Conservation (phyloP, 2,888 invertebrate genomes). For the Dermolepida albohirtum region DNA sequence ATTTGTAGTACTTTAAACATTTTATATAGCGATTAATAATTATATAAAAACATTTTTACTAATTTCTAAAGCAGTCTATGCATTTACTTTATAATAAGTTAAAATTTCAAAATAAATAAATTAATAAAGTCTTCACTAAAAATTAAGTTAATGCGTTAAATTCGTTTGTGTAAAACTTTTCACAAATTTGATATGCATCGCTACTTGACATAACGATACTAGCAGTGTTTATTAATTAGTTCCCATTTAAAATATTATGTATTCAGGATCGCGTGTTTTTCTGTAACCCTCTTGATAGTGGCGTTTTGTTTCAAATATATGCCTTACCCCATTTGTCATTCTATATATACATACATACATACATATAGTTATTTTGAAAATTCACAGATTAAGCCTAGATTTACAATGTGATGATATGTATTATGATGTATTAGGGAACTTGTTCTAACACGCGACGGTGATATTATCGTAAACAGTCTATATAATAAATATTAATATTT, state of each 20-base stretch:
- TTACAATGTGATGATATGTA: conserved; percentile 26
- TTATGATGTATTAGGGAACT: conserved; percentile 15
- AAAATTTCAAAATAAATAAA: no score
- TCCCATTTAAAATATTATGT: conserved; percentile 8
- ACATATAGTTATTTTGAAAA: conserved; percentile 14
- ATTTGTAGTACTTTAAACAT: no score
- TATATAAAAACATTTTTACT: no score
- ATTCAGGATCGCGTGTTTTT: conserved; percentile 19
- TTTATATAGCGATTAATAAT: no score
- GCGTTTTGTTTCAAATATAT: conserved; percentile 14
- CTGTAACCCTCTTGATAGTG: background rate
- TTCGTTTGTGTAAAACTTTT: no score
- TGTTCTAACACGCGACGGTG: conserved; percentile 24
- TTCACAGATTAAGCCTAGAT: conserved; percentile 15
- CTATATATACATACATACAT: no score
- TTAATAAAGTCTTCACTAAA: no score
- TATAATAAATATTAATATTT: conserved; percentile 30
- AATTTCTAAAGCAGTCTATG: no score
- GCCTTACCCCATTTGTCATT: conserved; percentile 1
- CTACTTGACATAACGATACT: background rate
- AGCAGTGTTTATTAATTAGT: conserved; percentile 16
- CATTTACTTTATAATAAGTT: no score
- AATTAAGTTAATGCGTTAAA: no score
- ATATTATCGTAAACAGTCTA: conserved; percentile 28
- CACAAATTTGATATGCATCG: conserved; percentile 23